Percentiles rank a stretch among this genome's conserved stretches.
Evolutionary conservation across 2,888 invertebrate genomes (phyloP).

Genomic region (Agonopterix subpropinquella): DNA sequence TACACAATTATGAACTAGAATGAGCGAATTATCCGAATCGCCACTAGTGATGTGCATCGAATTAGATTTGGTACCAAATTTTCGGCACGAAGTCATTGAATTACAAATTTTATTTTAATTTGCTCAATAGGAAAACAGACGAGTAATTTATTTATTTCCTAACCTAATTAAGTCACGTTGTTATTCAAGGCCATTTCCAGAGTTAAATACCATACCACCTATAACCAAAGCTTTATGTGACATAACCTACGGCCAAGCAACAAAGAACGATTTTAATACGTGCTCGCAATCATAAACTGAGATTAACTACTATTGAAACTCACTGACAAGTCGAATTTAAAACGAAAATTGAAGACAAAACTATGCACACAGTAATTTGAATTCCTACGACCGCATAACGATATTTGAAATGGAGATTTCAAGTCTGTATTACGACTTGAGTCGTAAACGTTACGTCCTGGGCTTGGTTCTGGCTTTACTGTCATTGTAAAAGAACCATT

Average conservation of each 20-base stretch:
- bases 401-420: constrained; percentile 26
- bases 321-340: constrained; percentile 12
- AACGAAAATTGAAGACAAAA: constrained; percentile 31
- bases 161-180: not conserved
- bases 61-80: too few relatives aligned
- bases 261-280: constrained; percentile 21
- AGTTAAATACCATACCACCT: constrained; percentile 10
- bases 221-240: constrained; percentile 22
- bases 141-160: too few relatives aligned
- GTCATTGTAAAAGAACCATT: constrained; percentile 20
- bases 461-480: constrained; percentile 18
- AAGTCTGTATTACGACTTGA: not conserved
- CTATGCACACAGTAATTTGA: constrained; percentile 1
- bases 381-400: constrained; percentile 14
- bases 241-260: constrained; percentile 23
- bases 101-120: not conserved
- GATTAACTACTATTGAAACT: constrained; percentile 18
- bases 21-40: too few relatives aligned
- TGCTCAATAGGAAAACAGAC: not conserved
- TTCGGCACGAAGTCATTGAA: not conserved
- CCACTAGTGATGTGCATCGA: too few relatives aligned
- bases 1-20: too few relatives aligned
- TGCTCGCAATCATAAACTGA: constrained; percentile 22
- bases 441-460: constrained; percentile 30
- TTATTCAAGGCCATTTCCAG: constrained; percentile 3